Evolutionary conservation across 2,797 vertebrate species (phyloP).

Genomic region (Trichosurus vulpecula): DNA sequence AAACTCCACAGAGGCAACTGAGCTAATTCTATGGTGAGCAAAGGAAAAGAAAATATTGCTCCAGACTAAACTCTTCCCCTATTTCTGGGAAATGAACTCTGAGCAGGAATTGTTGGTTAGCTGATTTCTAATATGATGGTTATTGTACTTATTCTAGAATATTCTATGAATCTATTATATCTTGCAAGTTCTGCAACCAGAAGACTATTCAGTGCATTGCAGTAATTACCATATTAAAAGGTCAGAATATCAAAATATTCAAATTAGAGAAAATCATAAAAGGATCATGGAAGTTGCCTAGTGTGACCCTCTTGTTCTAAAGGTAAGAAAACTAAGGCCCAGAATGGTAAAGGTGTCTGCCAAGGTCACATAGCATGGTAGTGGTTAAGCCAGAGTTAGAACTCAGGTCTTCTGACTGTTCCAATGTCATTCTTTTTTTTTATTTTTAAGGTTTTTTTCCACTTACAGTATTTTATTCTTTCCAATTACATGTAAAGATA

Average conservation of each 20-base stretch:
- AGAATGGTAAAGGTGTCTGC: neutral
- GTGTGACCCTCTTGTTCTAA: neutral
- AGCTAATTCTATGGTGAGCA: slow-evolving; percentile 8
- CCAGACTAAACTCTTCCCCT: neutral
- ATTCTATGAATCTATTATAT: neutral
- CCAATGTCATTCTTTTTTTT: too few species aligned
- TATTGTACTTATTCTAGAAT: neutral
- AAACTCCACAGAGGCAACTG: neutral
- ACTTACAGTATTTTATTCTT: too few species aligned
- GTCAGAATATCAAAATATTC: too few species aligned
- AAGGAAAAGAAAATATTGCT: neutral
- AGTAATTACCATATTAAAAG: neutral
- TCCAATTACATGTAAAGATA: too few species aligned
- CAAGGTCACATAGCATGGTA: neutral
- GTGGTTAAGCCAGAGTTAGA: too few species aligned
- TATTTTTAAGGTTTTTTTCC: too few species aligned
- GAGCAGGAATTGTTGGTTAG: neutral
- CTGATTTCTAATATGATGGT: neutral
- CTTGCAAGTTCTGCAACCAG: neutral
- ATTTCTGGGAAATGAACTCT: neutral
- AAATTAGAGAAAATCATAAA: neutral
- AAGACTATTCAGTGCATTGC: neutral
- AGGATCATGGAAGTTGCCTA: neutral
- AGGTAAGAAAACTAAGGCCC: neutral
- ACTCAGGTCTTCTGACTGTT: too few species aligned